These are phyloP conservation scores for Cantharis rufa DNA, from an alignment of 2,888 invertebrate species.

Conservation along the genomic window DNA sequence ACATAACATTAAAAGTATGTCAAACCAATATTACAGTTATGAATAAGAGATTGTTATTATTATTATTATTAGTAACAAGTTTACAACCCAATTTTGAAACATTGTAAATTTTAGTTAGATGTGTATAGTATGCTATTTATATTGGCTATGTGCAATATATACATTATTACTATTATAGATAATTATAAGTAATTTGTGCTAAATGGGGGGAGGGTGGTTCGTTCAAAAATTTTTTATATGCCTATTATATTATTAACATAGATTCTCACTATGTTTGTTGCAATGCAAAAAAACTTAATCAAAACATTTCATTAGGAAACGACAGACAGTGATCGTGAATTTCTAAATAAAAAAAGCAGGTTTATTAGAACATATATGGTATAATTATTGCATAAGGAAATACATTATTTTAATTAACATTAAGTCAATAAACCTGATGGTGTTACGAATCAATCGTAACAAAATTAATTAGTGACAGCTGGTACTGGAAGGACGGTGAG, in stretches of 20 bases:
- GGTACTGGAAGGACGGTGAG: too few species aligned
- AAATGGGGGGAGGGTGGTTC: too few species aligned
- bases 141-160: too few species aligned
- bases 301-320: not conserved
- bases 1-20: not conserved
- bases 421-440: not conserved
- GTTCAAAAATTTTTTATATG: too few species aligned
- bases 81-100: not conserved
- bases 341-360: not conserved
- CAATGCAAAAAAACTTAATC: not conserved
- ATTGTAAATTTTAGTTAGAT: too few species aligned
- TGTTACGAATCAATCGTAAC: not conserved
- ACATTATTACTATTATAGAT: too few species aligned
- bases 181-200: too few species aligned
- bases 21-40: not conserved
- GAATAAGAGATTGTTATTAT: not conserved
- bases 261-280: not conserved
- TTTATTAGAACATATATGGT: not conserved
- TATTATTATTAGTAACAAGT: not conserved
- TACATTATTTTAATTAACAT: not conserved
- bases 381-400: not conserved
- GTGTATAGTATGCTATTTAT: too few species aligned
- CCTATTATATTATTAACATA: too few species aligned
- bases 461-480: too few species aligned
- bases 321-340: not conserved